Percentiles rank a stretch among this genome's conserved stretches.
phyloP scores from a whole-genome alignment of 2,888 invertebrate species.

The Timema cristinae region DNA sequence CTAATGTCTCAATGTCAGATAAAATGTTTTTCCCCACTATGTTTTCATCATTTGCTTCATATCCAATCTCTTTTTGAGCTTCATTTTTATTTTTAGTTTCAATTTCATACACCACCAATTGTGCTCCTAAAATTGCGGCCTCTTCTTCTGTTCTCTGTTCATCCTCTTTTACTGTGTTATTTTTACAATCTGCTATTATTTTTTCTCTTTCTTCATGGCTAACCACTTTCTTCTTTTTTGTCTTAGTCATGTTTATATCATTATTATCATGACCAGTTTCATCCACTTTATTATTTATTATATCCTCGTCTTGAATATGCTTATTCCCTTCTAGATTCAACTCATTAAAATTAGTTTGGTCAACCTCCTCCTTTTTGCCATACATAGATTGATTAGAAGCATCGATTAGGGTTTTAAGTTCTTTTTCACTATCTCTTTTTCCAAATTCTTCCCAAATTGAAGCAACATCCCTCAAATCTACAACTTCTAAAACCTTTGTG shows the following conservation, averaged over 20 bases:
- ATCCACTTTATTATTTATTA: background rate
- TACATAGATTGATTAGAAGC: background rate
- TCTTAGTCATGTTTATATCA: background rate
- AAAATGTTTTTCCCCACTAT: no score
- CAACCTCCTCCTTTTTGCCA: background rate
- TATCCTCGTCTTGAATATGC: background rate
- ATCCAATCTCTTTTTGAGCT: no score
- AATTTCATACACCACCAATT: background rate
- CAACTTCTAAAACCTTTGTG: constrained; percentile 21
- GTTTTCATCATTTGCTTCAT: no score
- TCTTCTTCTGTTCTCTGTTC: constrained; percentile 21
- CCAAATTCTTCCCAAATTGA: background rate
- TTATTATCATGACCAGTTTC: background rate
- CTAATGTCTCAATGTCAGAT: constrained; percentile 37
- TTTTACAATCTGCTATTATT: constrained; percentile 7
- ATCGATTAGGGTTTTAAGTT: background rate
- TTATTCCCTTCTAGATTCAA: background rate
- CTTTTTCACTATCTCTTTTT: background rate
- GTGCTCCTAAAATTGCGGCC: background rate
- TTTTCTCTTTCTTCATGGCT: background rate
- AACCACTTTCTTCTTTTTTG: background rate
- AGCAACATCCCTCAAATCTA: background rate
- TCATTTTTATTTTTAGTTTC: no score
- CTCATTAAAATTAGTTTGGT: no score
- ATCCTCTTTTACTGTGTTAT: constrained; percentile 19